phyloP scores from a whole-genome alignment of 2,888 invertebrate species.

The Mermis nigrescens region DNA sequence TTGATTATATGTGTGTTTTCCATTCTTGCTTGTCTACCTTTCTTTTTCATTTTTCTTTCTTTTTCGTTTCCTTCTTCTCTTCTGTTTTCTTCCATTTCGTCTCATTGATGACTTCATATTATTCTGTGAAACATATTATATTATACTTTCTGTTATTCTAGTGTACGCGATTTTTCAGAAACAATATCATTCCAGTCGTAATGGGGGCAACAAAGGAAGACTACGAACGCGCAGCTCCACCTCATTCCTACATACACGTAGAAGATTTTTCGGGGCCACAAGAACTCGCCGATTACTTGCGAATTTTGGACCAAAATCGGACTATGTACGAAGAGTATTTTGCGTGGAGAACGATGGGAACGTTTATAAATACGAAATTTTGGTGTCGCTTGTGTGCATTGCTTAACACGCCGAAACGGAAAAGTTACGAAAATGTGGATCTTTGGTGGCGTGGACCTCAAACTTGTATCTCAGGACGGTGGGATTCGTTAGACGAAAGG shows the following conservation, averaged over 20 bases:
- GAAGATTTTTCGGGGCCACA: conserved; percentile 68
- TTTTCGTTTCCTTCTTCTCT: no score
- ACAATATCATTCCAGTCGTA: conserved; percentile 12
- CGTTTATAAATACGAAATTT: conserved; percentile 84
- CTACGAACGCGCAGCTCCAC: conserved; percentile 67
- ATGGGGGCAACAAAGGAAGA: conserved; percentile 62
- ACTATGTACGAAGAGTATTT: conserved; percentile 81
- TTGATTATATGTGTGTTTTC: no score
- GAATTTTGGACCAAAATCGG: conserved; percentile 64
- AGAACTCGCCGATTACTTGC: conserved; percentile 65
- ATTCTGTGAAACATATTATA: no score
- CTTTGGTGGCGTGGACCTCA: conserved; percentile 68
- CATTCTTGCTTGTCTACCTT: no score
- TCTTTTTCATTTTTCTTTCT: no score
- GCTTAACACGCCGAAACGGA: conserved; percentile 43
- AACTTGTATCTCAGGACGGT: no score
- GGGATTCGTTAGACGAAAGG: no score
- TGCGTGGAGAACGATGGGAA: conserved; percentile 68
- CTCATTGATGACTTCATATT: no score
- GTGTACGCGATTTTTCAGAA: conserved; percentile 40
- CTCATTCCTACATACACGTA: conserved; percentile 78
- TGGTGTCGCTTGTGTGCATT: conserved; percentile 66
- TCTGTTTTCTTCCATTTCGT: no score
- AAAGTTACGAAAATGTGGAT: conserved; percentile 55
- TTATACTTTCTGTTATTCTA: no score